A percentile compares a stretch with the other conserved stretches of the same genome.
Evolutionary conservation across 1,140 invertebrate genomes (phyloP).

Genomic region (Leguminivora glycinivorella): DNA sequence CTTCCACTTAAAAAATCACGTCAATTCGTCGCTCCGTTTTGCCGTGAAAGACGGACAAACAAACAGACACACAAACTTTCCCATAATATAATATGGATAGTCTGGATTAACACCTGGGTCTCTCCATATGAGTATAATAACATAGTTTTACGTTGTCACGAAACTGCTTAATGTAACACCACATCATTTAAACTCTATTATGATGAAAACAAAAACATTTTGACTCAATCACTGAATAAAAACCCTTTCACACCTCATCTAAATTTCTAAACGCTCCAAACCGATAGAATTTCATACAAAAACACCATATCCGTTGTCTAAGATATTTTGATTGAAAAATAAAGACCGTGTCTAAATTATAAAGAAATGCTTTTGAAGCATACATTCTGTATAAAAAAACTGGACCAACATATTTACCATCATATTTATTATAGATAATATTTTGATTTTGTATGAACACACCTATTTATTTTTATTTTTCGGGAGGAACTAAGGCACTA

Average conservation of each 20-base stretch:
- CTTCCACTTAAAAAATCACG: too few species aligned
- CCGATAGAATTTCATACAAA: constrained; percentile 49
- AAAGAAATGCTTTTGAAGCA: constrained; percentile 35
- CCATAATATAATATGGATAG: too few species aligned
- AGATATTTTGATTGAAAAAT: constrained; percentile 76
- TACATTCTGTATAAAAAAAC: constrained; percentile 31
- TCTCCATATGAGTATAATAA: too few species aligned
- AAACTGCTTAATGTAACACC: constrained; percentile 22
- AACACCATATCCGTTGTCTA: constrained; percentile 62
- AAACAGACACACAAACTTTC: too few species aligned
- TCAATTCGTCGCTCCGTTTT: too few species aligned
- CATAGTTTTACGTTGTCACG: neutral
- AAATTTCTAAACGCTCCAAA: constrained; percentile 57
- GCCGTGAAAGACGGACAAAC: too few species aligned
- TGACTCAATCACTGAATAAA: constrained; percentile 62
- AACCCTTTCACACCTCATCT: constrained; percentile 72
- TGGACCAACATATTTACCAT: neutral
- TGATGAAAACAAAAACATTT: constrained; percentile 50
- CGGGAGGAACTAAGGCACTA: too few species aligned
- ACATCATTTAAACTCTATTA: constrained; percentile 36
- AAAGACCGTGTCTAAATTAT: constrained; percentile 63
- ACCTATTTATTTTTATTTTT: too few species aligned
- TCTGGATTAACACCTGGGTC: too few species aligned
- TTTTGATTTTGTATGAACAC: neutral
- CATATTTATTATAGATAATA: neutral